Conservation (phyloP, 2,888 invertebrate species). For the Iphiclides podalirius region DNA sequence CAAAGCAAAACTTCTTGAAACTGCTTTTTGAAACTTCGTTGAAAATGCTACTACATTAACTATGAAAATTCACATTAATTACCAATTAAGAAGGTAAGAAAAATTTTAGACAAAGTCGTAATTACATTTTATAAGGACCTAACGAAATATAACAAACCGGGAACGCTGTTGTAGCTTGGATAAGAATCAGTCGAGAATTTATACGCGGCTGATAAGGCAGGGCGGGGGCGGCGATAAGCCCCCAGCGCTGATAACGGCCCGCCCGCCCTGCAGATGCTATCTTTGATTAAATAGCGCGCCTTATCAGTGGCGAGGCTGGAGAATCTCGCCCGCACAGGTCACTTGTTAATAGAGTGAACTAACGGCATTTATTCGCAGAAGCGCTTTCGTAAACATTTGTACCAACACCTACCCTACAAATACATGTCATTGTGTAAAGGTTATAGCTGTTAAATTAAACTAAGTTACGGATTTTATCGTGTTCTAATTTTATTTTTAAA, state of each 20-base stretch:
- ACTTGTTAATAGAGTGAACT: slow-evolving; percentile 29
- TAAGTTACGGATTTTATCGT: no score
- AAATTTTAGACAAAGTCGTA: no score
- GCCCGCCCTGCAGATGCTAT: slow-evolving; percentile 65
- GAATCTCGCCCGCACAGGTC: slow-evolving; percentile 52
- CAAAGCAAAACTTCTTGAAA: no score
- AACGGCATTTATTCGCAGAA: neutral
- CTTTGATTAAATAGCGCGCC: slow-evolving; percentile 70
- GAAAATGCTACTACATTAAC: no score
- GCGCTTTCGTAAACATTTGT: no score
- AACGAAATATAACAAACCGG: slow-evolving; percentile 31
- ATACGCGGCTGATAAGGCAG: slow-evolving; percentile 45
- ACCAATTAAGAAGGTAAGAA: no score
- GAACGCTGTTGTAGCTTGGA: slow-evolving; percentile 24
- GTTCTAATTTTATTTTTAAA: no score
- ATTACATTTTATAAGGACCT: slow-evolving; percentile 12
- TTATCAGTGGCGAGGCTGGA: slow-evolving; percentile 55
- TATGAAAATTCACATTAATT: no score
- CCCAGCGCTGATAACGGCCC: slow-evolving; percentile 58
- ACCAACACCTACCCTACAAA: no score
- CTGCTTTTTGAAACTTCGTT: no score
- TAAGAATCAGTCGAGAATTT: slow-evolving; percentile 51
- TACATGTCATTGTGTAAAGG: no score
- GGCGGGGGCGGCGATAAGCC: slow-evolving; percentile 51
- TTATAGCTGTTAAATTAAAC: no score